Conservation (phyloP, 2,797 vertebrate species). For the Gastrophryne carolinensis region DNA sequence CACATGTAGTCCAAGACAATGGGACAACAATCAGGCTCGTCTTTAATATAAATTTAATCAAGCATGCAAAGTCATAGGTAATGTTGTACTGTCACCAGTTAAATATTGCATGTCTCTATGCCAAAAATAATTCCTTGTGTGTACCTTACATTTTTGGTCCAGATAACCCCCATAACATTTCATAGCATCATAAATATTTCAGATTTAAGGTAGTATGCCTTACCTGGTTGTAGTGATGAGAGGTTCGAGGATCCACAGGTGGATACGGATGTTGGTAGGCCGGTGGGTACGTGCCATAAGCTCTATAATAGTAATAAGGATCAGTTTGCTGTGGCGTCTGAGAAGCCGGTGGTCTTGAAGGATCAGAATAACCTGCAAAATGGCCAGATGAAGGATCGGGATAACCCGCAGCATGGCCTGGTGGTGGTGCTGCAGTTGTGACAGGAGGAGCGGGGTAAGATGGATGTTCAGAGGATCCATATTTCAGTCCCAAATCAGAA, state of each 20-base stretch:
- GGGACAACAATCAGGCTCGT: too few species aligned
- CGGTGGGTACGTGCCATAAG: conserved; percentile 76
- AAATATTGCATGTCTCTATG: too few species aligned
- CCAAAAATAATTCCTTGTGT: too few species aligned
- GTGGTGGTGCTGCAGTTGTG: conserved; percentile 21
- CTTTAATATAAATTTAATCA: too few species aligned
- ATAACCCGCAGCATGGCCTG: conserved; percentile 49
- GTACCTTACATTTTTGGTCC: too few species aligned
- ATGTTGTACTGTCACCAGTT: too few species aligned
- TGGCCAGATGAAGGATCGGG: conserved; percentile 67
- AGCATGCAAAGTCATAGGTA: too few species aligned
- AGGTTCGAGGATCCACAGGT: conserved; percentile 73
- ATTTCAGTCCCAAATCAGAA: conserved; percentile 52
- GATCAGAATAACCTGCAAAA: conserved; percentile 61
- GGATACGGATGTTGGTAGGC: conserved; percentile 74
- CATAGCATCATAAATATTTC: too few species aligned
- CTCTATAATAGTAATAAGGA: conserved; percentile 66
- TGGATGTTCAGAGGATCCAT: conserved; percentile 51
- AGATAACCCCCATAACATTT: too few species aligned
- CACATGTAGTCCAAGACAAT: too few species aligned
- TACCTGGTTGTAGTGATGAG: conserved; percentile 86
- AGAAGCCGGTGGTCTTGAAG: conserved; percentile 72
- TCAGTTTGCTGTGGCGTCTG: conserved; percentile 73
- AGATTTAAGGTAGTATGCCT: too few species aligned
- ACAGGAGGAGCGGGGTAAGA: conserved; percentile 57